Base-by-base conservation (phyloP, 2,888 invertebrate genomes). In the Papilio protenor region DNA sequence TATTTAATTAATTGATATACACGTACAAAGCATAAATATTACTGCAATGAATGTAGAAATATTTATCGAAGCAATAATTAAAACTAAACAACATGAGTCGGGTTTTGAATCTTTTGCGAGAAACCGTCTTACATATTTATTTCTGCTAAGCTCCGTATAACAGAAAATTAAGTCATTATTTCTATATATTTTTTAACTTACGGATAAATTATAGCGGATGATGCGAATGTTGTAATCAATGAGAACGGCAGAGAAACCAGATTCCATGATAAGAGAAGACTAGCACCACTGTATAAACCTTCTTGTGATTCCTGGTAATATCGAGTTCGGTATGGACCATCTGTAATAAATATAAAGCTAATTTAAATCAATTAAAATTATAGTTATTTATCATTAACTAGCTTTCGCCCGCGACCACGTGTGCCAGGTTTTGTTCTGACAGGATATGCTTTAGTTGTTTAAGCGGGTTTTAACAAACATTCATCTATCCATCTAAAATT, bases 221-320 rank as follows among this genome's bases (percentile, higher is more conserved):
- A 97, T 14, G 96, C 96, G 52, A 97, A 94, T 0, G 97, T 96
- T 2, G 97, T 97, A 64, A 98, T 90, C 47, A 98, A 95, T 1
- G 98, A 98, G 87, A 98, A 96, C 0, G 98, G 98, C 78, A 98
- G 91, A 0, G 97, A 97, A 18, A 97, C 96, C 3, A 98, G 90
- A 81, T 97, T 97, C 91, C 98, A 98, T 0, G 98, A 97, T 0
- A 98, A 93, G 0, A 98, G 93, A 84, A 98, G 96, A 81, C 98
- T 96, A 0, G 98, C 97, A 0, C 98, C 98, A 4, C 97, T 97
- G 89, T 99, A 99, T 0, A 98, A 92, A 0, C 98, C 98, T 89
- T 98, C 98, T 75, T 98, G 96, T 0, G 97, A 96, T 86, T 99
- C 99, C 87, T 98, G 98, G 83, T 98, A 98, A 91, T 98, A 98